A percentile compares a stretch with the other conserved stretches of the same genome.
Evolutionary conservation across 2,797 vertebrate species (phyloP).

Genomic region (Ataeniobius toweri): DNA sequence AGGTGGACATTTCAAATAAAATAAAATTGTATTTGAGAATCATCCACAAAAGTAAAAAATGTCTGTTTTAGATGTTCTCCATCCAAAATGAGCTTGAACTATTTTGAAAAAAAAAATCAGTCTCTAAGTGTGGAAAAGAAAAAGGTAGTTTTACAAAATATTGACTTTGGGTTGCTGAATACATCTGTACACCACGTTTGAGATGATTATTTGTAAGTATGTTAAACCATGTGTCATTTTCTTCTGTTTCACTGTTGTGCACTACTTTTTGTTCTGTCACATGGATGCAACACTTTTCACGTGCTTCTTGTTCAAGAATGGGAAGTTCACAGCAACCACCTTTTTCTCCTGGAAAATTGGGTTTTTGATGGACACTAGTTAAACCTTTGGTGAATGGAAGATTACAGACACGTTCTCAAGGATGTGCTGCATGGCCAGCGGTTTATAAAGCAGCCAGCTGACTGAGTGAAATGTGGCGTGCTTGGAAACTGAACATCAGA

Average conservation of each 20-base stretch:
- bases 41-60: not conserved
- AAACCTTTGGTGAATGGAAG: not conserved
- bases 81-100: not conserved
- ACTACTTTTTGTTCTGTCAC: not conserved
- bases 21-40: not conserved
- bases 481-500: too few relatives aligned
- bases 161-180: not conserved
- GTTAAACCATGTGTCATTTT: not conserved
- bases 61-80: not conserved
- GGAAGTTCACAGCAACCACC: not conserved
- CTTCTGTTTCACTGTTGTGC: not conserved
- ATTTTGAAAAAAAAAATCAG: not conserved
- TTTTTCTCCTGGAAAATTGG: not conserved
- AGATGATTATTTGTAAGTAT: not conserved
- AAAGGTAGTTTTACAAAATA: not conserved
- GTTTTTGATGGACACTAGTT: not conserved
- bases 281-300: not conserved
- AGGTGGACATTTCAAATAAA: too few relatives aligned
- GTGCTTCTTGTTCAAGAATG: not conserved
- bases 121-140: not conserved
- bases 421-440: not conserved
- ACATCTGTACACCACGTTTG: not conserved
- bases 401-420: not conserved
- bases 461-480: not conserved
- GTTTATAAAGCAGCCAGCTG: not conserved